Percentiles rank a stretch among this genome's conserved stretches.
These are phyloP conservation scores for Characodon lateralis DNA, from an alignment of 2,797 vertebrate species.

Conservation along the genomic window DNA sequence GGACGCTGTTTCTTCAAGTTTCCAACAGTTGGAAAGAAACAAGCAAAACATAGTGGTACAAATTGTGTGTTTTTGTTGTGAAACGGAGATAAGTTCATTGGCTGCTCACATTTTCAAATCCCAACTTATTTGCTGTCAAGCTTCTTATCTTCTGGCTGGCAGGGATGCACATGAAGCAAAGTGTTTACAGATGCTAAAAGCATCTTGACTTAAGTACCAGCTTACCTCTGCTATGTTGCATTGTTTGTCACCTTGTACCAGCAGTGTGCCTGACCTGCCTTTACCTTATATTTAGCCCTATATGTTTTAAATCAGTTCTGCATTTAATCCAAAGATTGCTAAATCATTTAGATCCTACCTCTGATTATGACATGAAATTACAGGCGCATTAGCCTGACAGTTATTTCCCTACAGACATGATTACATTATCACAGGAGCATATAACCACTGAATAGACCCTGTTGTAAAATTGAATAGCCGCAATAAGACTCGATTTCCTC, in stretches of 20 bases:
- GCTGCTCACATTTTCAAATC: constrained; percentile 19
- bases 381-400: neutral
- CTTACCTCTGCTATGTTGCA: neutral
- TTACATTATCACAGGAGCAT: constrained; percentile 29
- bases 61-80: constrained; percentile 43
- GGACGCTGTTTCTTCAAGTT: constrained; percentile 3
- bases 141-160: constrained; percentile 17
- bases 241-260: neutral
- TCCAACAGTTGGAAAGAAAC: constrained; percentile 31
- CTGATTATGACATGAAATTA: constrained; percentile 9
- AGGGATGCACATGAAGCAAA: constrained; percentile 2
- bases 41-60: constrained; percentile 34
- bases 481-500: constrained; percentile 50
- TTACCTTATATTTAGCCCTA: neutral
- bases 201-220: neutral
- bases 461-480: constrained; percentile 36
- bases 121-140: constrained; percentile 26
- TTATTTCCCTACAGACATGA: constrained; percentile 14
- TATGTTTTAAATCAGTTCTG: neutral
- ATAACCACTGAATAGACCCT: constrained; percentile 26
- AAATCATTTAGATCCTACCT: neutral
- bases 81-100: constrained; percentile 29
- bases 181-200: constrained; percentile 1
- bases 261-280: neutral
- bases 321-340: neutral